Percentiles rank a stretch among this genome's conserved stretches.
These are phyloP conservation scores for Botia almorhae DNA, from an alignment of 2,797 vertebrate species.

Conservation along the genomic window DNA sequence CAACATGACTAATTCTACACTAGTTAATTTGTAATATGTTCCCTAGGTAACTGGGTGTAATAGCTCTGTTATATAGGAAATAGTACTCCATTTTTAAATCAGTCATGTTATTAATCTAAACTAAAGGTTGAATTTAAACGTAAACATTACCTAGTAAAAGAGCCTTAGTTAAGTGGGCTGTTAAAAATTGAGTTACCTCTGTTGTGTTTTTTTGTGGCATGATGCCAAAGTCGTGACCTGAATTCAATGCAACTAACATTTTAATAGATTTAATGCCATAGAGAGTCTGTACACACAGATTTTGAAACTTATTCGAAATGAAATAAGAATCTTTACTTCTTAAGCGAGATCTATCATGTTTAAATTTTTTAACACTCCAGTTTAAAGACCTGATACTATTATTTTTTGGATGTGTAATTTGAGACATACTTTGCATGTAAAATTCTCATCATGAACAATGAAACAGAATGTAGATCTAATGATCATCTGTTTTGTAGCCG, in stretches of 20 bases:
- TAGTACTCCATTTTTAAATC: not conserved
- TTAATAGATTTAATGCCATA: not conserved
- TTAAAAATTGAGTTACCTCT: constrained; percentile 16
- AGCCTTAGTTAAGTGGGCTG: constrained; percentile 31
- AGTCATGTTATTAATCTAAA: not conserved
- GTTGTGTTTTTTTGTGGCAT: constrained; percentile 27
- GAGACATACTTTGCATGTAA: not conserved
- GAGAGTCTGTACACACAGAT: not conserved
- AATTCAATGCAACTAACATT: constrained; percentile 62
- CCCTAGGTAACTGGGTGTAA: not conserved
- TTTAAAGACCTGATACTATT: not conserved
- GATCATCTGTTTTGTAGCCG: not conserved
- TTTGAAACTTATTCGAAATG: not conserved
- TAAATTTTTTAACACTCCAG: not conserved
- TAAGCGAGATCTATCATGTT: not conserved
- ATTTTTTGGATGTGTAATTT: not conserved
- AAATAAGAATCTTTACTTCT: not conserved
- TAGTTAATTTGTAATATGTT: not conserved
- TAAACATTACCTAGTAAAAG: constrained; percentile 39
- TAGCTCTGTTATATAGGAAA: not conserved
- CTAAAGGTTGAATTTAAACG: not conserved
- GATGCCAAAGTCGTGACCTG: constrained; percentile 62
- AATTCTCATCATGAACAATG: not conserved
- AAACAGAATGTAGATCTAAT: constrained; percentile 10
- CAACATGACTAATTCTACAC: not conserved